Conservation (phyloP, 2,888 invertebrate genomes). For the Antitype chi region DNA sequence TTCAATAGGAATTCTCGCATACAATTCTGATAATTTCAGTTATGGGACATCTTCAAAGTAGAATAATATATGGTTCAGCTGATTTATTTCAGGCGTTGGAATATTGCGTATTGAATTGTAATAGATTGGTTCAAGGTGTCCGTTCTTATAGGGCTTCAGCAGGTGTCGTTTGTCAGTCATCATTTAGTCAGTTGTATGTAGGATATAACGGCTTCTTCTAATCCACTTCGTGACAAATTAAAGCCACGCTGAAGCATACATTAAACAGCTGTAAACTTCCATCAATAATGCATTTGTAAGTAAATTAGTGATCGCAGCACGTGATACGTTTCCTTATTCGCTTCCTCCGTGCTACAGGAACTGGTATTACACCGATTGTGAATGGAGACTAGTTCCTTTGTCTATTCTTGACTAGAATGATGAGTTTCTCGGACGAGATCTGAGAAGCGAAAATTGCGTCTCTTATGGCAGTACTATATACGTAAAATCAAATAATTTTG, state of each 20-base stretch:
- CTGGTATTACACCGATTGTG: constrained; percentile 1
- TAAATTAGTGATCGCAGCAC: constrained; percentile 30
- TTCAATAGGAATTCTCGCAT: constrained; percentile 3
- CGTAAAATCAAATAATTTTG: background rate
- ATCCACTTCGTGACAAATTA: constrained; percentile 46
- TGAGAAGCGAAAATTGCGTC: no score
- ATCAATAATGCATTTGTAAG: constrained; percentile 38
- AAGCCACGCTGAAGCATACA: constrained; percentile 32
- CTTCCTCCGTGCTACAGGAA: constrained; percentile 36
- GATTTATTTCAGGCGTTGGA: constrained; percentile 7
- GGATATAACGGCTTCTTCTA: constrained; percentile 39
- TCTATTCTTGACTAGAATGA: background rate
- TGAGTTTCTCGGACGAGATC: background rate
- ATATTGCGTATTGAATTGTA: constrained; percentile 4
- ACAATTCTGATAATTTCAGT: background rate
- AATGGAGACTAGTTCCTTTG: constrained; percentile 9
- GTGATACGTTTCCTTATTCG: constrained; percentile 39
- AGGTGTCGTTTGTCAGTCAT: constrained; percentile 25
- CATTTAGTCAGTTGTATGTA: constrained; percentile 17
- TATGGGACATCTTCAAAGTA: background rate
- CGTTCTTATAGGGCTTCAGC: constrained; percentile 28
- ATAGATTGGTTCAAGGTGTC: constrained; percentile 21
- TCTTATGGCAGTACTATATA: background rate
- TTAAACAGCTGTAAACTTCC: constrained; percentile 15
- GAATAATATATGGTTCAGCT: background rate